Base-by-base conservation (phyloP, 2,888 invertebrate genomes). In the Papilio protenor region DNA sequence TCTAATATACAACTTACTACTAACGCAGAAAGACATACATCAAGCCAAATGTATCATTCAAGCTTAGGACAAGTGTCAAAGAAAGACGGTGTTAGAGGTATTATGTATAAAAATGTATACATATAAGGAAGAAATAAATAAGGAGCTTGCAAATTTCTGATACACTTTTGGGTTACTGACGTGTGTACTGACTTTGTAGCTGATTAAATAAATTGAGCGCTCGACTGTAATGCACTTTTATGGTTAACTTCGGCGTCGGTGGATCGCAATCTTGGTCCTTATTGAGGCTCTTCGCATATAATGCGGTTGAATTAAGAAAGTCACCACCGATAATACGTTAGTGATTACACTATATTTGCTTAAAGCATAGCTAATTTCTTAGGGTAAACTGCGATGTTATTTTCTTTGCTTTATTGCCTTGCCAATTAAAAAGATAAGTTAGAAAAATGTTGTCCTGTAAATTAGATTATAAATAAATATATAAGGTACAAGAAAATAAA, bases 181-280 rank as follows among this genome's bases (percentile, higher is more conserved):
- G 91, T 92, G n/a, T 16, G 92, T 93, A n/a, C n/a, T n/a, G n/a
- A n/a, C 93, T 93, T 92, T 91, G 90, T 88, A 83, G 85, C 88
- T 89, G 90, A 92, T 92, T 91, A 91, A 92, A 92, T 92, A 92
- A 92, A 93, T 92, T 91, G 90, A 90, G 90, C 85, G 86, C 85
- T 88, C 87, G 84, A 87, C 89, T 86, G 84, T 86, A 89, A 89
- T 92, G 91, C 88, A 89, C 90, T 90, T 92, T 90, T 91, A 89
- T 87, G 84, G 87, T 83, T 84, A 81, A 79, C 77, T 83, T 81
- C 81, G 84, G 83, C 52, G 14, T 66, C 27, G 8, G 23, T 52
- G 75, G 57, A 45, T 57, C 40, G 14, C 45, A 47, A 47, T 70
- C 45, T 76, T 47, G 16, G 16, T 5, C 57, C 16, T 21, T 16